Conservation (phyloP, 2,888 invertebrate genomes). For the Parnassius orleans region DNA sequence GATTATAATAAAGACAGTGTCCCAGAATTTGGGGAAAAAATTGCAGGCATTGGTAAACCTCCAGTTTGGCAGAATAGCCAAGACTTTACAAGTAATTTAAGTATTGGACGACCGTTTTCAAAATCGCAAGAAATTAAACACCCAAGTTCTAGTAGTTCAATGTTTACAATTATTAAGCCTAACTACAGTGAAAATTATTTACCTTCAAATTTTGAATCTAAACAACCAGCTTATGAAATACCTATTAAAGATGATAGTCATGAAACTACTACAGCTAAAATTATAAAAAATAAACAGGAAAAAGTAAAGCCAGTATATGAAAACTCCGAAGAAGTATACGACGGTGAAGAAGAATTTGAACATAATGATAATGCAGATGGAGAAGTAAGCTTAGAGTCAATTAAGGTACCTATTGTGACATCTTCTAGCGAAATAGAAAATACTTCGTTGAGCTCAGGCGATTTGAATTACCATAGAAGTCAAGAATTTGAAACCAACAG, state of each 20-base stretch:
- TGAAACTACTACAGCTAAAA: conserved; percentile 55
- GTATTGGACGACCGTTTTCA: conserved; percentile 63
- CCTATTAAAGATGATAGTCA: conserved; percentile 69
- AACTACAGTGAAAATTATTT: conserved; percentile 54
- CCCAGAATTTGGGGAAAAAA: conserved; percentile 67
- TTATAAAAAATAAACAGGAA: conserved; percentile 38
- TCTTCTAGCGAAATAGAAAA: conserved; percentile 53
- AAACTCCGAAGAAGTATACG: conserved; percentile 71
- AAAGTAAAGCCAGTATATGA: conserved; percentile 62
- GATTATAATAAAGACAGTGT: conserved; percentile 52
- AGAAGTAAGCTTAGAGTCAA: conserved; percentile 71
- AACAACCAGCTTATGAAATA: conserved; percentile 72
- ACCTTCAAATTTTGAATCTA: conserved; percentile 55
- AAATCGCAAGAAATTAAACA: conserved; percentile 48
- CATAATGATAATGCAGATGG: conserved; percentile 55
- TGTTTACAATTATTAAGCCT: conserved; percentile 50
- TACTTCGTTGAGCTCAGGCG: conserved; percentile 12
- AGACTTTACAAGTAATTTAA: conserved; percentile 43
- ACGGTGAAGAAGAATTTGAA: conserved; percentile 62
- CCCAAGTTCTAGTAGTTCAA: conserved; percentile 35
- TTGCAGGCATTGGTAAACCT: conserved; percentile 63
- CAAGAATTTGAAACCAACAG: conserved; percentile 33
- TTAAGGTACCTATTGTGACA: conserved; percentile 70
- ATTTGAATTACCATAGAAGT: conserved; percentile 8
- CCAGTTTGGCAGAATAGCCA: conserved; percentile 55